phyloP scores from a whole-genome alignment of 92 coral and sea anemone species.

The Phenganax stokvisi region DNA sequence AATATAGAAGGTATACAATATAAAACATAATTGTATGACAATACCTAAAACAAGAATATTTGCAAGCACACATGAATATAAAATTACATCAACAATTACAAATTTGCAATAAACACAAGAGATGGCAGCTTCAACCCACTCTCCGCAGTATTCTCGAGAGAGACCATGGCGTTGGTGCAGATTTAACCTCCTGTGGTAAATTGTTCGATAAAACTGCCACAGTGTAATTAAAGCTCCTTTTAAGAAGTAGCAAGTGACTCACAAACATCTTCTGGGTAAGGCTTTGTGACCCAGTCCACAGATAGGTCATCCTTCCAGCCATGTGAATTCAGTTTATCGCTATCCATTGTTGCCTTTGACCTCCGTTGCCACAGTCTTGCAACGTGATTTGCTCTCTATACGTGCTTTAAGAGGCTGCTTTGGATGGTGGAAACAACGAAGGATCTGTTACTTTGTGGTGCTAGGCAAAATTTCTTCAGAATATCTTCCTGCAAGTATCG shows the following conservation, averaged over 20 bases:
- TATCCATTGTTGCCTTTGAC: background rate
- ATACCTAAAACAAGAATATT: too few species aligned
- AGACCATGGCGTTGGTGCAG: too few species aligned
- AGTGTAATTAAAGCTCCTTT: too few species aligned
- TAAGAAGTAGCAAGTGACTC: conserved; percentile 3
- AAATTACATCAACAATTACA: too few species aligned
- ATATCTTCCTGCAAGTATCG: conserved; percentile 19
- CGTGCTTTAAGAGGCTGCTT: conserved; percentile 26
- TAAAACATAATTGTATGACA: too few species aligned
- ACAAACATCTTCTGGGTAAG: conserved; percentile 12
- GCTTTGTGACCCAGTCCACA: conserved; percentile 12
- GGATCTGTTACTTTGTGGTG: conserved; percentile 14
- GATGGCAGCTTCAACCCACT: too few species aligned
- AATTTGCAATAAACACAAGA: too few species aligned
- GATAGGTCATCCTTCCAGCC: background rate
- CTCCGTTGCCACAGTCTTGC: conserved; percentile 15
- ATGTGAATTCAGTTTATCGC: background rate
- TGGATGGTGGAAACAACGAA: conserved; percentile 15
- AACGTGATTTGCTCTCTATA: conserved; percentile 18
- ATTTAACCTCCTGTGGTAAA: too few species aligned
- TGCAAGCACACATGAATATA: too few species aligned
- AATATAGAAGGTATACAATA: too few species aligned
- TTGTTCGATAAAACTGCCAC: too few species aligned
- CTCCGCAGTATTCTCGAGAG: too few species aligned
- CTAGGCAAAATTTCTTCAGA: conserved; percentile 6